Evolutionary conservation across 2,113 vertebrate species (phyloP).

Genomic region (Xenopus tropicalis): UCB_Xtro_10.0 CM004447.2:60594001-60594500

Average conservation of each 20-base stretch:
- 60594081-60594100: constrained; percentile 52
- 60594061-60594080: constrained; percentile 55
- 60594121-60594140: constrained; percentile 22
- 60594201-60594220: constrained; percentile 24
- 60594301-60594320: no score
- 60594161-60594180: constrained; percentile 12
- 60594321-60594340: no score
- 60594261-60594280: not conserved
- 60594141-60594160: constrained; percentile 34
- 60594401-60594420: no score
- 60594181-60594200: constrained; percentile 40
- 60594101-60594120: constrained; percentile 40
- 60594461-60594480: no score
- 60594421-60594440: no score
- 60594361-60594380: no score
- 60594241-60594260: constrained; percentile 1
- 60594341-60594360: no score
- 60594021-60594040: constrained; percentile 62
- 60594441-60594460: no score
- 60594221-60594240: constrained; percentile 20
- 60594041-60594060: constrained; percentile 54
- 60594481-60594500: no score
- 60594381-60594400: no score
- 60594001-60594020: constrained; percentile 54
- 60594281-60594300: no score